A percentile compares a stretch with the other conserved stretches of the same genome.
Conservation (phyloP, 2,797 vertebrate species). For the Sebastes miniatus region DNA sequence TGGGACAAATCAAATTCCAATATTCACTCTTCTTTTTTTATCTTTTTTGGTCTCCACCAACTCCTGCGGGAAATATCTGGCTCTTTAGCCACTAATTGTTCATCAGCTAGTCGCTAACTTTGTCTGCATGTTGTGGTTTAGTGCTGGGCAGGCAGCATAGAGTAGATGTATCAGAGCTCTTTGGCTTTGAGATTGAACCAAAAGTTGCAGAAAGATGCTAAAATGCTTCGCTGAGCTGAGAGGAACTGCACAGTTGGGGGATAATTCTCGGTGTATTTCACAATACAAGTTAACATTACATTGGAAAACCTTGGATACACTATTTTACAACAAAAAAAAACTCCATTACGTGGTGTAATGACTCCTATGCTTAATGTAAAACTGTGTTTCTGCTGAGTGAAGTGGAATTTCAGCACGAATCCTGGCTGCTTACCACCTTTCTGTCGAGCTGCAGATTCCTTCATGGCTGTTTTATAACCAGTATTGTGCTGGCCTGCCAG, state of each 20-base stretch:
- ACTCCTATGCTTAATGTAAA: background rate
- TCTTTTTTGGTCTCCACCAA: background rate
- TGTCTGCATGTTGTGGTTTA: background rate
- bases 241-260: background rate
- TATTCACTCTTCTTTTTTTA: background rate
- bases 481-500: constrained; percentile 42
- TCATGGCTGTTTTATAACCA: constrained; percentile 51
- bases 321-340: background rate
- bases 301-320: background rate
- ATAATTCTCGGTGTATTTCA: background rate
- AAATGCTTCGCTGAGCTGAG: background rate
- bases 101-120: background rate
- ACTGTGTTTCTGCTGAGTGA: constrained; percentile 33
- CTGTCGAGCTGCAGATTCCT: constrained; percentile 39
- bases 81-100: background rate
- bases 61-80: background rate
- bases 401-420: constrained; percentile 26
- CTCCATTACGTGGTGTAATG: constrained; percentile 14
- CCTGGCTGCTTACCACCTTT: constrained; percentile 26
- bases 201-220: background rate
- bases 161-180: background rate
- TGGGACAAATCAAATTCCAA: background rate
- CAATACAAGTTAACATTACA: background rate
- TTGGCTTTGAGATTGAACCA: background rate
- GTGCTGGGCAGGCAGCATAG: background rate